Evolutionary conservation across 2,797 vertebrate species (phyloP).

Genomic region (Labroides dimidiatus): DNA sequence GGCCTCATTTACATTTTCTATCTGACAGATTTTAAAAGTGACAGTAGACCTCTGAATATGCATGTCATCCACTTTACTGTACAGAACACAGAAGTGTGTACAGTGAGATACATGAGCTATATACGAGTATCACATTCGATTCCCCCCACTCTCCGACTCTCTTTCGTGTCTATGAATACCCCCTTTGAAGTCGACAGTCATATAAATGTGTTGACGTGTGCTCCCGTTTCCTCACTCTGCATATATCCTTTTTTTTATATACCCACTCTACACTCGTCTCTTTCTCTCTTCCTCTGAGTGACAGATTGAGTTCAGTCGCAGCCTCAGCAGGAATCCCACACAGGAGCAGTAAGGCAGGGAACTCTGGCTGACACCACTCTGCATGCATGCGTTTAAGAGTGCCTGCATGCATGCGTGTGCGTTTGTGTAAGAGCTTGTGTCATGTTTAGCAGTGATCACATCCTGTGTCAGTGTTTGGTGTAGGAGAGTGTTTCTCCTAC

Average conservation of each 20-base stretch:
- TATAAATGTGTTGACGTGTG: slow-evolving; percentile 45
- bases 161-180: slow-evolving; percentile 40
- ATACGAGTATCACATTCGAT: slow-evolving; percentile 46
- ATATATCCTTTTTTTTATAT: slow-evolving; percentile 30
- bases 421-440: slow-evolving; percentile 4
- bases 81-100: background rate
- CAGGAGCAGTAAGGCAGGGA: slow-evolving; percentile 47
- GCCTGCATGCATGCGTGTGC: slow-evolving; percentile 14
- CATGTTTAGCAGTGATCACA: slow-evolving; percentile 23
- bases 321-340: slow-evolving; percentile 73
- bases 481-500: slow-evolving; percentile 11
- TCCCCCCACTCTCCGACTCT: slow-evolving; percentile 25
- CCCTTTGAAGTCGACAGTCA: slow-evolving; percentile 49
- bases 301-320: slow-evolving; percentile 81
- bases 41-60: background rate
- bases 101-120: slow-evolving; percentile 38
- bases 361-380: slow-evolving; percentile 64
- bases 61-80: background rate
- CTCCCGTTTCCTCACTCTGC: slow-evolving; percentile 37
- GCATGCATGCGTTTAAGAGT: slow-evolving; percentile 24
- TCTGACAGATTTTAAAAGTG: no score
- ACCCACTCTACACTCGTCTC: slow-evolving; percentile 17
- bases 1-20: no score
- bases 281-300: slow-evolving; percentile 63
- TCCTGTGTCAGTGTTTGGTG: slow-evolving; percentile 30